A percentile compares a stretch with the other conserved stretches of the same genome.
Conservation (phyloP, 1,140 invertebrate species). For the Drosophila kikkawai region DNA sequence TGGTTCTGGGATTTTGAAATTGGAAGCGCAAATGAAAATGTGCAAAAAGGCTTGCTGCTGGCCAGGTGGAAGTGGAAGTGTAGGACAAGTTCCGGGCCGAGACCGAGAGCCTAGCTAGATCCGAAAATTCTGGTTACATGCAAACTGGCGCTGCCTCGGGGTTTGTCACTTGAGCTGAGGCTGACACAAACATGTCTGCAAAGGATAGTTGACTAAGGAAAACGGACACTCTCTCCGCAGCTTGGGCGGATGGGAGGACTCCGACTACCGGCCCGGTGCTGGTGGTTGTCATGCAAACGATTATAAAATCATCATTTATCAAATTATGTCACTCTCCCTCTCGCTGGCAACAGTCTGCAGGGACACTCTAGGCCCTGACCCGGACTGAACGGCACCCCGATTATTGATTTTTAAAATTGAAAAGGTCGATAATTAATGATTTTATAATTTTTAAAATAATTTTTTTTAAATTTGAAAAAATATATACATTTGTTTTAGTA, state of each 20-base stretch:
- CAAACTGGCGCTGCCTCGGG: constrained; percentile 51
- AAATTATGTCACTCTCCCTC: constrained; percentile 67
- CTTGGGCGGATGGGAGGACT: neutral
- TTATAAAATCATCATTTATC: constrained; percentile 84
- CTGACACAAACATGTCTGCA: constrained; percentile 69
- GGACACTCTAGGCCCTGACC: constrained; percentile 43
- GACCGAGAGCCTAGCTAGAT: constrained; percentile 18
- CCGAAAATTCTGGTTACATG: constrained; percentile 49
- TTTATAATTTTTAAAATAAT: neutral
- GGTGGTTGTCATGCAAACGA: constrained; percentile 73
- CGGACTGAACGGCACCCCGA: constrained; percentile 8
- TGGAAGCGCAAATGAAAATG: constrained; percentile 55
- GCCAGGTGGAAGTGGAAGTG: constrained; percentile 40
- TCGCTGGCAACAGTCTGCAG: constrained; percentile 60
- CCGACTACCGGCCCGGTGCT: constrained; percentile 18
- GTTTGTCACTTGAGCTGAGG: constrained; percentile 56
- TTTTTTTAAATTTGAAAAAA: too few species aligned
- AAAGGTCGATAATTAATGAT: neutral
- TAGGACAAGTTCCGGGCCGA: constrained; percentile 14
- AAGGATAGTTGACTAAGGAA: constrained; percentile 51
- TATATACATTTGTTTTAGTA: too few species aligned
- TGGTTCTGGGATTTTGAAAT: constrained; percentile 44
- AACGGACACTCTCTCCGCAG: constrained; percentile 39
- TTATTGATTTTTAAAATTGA: constrained; percentile 2
- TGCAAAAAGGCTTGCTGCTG: constrained; percentile 50